A percentile compares a stretch with the other conserved stretches of the same genome.
These are phyloP conservation scores for Schizaphis graminum DNA, from an alignment of 2,888 invertebrate genomes.

Conservation along the genomic window DNA sequence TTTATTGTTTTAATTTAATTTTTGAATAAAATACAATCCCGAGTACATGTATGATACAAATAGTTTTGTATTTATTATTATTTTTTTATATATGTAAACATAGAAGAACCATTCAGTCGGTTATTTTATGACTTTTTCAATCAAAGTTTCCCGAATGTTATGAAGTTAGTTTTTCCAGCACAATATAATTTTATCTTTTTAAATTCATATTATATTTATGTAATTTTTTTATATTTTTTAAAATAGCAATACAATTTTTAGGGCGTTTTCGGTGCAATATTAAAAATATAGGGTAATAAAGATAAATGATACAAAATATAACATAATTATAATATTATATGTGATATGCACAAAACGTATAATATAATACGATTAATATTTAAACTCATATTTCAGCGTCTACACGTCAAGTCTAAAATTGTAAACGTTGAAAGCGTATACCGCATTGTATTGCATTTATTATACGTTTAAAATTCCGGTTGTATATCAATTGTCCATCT, in stretches of 20 bases:
- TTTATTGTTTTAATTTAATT: constrained; percentile 65
- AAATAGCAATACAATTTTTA: neutral
- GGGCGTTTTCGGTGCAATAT: neutral
- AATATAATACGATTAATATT: neutral
- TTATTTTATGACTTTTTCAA: constrained; percentile 63
- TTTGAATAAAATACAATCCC: constrained; percentile 47
- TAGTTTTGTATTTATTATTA: constrained; percentile 45
- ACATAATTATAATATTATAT: neutral
- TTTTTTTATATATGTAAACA: constrained; percentile 16
- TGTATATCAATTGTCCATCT: neutral
- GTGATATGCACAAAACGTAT: neutral
- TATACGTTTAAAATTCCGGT: neutral
- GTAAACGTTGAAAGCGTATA: neutral
- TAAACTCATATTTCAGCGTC: neutral
- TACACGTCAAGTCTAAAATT: neutral
- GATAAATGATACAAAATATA: neutral
- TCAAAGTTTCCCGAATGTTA: constrained; percentile 51
- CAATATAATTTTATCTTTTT: constrained; percentile 16
- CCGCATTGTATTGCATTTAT: neutral
- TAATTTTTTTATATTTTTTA: neutral
- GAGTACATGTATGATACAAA: constrained; percentile 40
- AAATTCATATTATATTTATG: neutral
- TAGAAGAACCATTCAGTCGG: constrained; percentile 4
- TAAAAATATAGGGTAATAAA: neutral
- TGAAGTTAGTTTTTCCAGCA: neutral